Base-by-base conservation (phyloP, 2,797 vertebrate genomes). In the Coendou prehensilis region DNA sequence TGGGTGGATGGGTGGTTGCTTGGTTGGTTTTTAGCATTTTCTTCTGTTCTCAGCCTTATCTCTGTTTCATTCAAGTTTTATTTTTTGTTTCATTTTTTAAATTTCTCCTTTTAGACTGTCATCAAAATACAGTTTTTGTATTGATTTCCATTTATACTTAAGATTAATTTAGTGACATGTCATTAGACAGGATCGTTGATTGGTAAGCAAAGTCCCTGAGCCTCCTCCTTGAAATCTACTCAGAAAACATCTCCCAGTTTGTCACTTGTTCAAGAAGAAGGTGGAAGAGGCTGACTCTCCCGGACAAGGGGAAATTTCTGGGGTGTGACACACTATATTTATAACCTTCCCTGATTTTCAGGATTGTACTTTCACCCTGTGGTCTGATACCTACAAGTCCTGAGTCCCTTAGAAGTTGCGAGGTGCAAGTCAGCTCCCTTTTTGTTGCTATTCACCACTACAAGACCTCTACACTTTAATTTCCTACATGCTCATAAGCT, bases 41-140 rank as follows among this genome's bases (percentile, higher is more conserved):
- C 33, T 91, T 96, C 52, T 57, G 3, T 45, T 37, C 22, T 71
- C 28, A 64, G 17, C 5, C 45, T 92, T 89, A 81, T 75, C 14
- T 56, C 28, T 73, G 10, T 86, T 89, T 73, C 26, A 67, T 87
- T 95, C 28, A 61, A 67, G 13, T 17, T 80, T 54, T 28, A 54
- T 41, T 87, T 95, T 92, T 67, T 76, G 22, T 82, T 71, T 79
- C 56, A 83, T 61, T 75, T 94, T 80, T 6, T 26, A 73, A 91
- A 13, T 96, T 67, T 94, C 47, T 89, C 22, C n/a, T 41, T 88
- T 88, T 73, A 52, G 18, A 54, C 33, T 75, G 80, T 90, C 54
- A 85, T 76, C 41, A 63, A 94, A 79, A 57, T 80, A 45, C 28
- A 18, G 11, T 23, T 73, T 6, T 69, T 87, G 75, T 71, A 54